Conservation (phyloP, 2,113 vertebrate genomes). For the Fregetta grallaria region DNA sequence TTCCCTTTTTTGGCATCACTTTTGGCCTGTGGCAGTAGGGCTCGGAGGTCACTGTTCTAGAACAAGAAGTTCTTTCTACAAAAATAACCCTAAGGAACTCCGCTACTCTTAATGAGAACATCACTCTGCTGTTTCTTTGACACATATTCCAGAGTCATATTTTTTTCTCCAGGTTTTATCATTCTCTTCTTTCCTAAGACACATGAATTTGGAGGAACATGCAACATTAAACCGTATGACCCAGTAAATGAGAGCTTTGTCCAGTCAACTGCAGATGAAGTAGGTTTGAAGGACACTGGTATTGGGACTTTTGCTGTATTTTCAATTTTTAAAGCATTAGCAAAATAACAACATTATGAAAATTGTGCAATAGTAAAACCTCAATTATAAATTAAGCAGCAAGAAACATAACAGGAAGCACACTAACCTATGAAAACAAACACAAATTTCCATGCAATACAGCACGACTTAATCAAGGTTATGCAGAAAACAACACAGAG, state of each 20-base stretch:
- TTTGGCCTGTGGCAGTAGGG: background rate
- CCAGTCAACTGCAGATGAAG: background rate
- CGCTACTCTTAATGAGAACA: slow-evolving; percentile 18
- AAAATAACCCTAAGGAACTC: slow-evolving; percentile 25
- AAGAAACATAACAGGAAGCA: background rate
- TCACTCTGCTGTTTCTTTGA: slow-evolving; percentile 3
- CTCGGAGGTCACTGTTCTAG: background rate
- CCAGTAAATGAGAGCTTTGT: background rate
- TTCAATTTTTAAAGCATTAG: background rate
- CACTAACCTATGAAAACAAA: background rate
- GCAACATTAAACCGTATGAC: background rate
- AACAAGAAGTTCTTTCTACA: slow-evolving; percentile 30
- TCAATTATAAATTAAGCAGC: background rate
- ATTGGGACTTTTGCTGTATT: background rate
- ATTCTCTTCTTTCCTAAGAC: background rate
- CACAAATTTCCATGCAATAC: background rate
- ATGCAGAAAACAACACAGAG: background rate
- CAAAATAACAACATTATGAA: background rate
- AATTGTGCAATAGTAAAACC: background rate
- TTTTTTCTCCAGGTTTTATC: background rate
- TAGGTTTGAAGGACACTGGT: background rate
- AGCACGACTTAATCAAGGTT: background rate
- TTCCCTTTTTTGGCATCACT: slow-evolving; percentile 13
- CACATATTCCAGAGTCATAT: background rate
- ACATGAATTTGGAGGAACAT: background rate